These are phyloP conservation scores for Nerophis ophidion DNA, from an alignment of 2,113 vertebrate genomes.

Conservation along the genomic window DNA sequence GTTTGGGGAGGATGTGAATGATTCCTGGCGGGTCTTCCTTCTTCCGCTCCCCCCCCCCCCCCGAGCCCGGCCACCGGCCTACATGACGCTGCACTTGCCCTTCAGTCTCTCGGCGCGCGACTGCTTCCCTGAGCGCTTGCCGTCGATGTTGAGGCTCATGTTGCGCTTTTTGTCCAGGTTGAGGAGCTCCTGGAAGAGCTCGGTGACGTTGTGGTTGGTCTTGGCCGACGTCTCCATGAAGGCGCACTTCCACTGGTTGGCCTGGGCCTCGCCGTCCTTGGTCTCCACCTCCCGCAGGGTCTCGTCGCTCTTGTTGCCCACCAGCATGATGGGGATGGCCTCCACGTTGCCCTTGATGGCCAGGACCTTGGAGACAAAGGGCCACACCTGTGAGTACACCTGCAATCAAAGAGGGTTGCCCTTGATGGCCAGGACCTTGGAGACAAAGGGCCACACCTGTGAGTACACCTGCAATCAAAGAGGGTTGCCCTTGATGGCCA, in stretches of 20 bases:
- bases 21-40: slow-evolving; percentile 14
- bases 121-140: slow-evolving; percentile 87
- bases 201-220: slow-evolving; percentile 97
- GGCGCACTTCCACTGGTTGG: slow-evolving; percentile 91
- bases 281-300: slow-evolving; percentile 92
- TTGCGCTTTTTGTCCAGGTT: slow-evolving; percentile 92
- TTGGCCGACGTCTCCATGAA: slow-evolving; percentile 99
- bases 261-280: slow-evolving; percentile 85
- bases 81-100: slow-evolving; percentile 94
- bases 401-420: slow-evolving; percentile 75
- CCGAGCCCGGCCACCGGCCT: slow-evolving; percentile 22
- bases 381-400: background rate
- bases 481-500: slow-evolving; percentile 92
- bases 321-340: slow-evolving; percentile 93
- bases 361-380: slow-evolving; percentile 56
- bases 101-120: slow-evolving; percentile 92
- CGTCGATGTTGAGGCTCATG: slow-evolving; percentile 91
- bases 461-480: no score
- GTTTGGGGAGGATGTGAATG: background rate
- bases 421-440: slow-evolving; percentile 83
- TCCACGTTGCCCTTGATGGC: slow-evolving; percentile 93
- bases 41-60: slow-evolving; percentile 8
- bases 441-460: background rate
- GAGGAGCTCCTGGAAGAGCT: slow-evolving; percentile 97
- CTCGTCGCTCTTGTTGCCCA: slow-evolving; percentile 96